Evolutionary conservation across 2,797 vertebrate genomes (phyloP).

Genomic region (Sebastiscus tertius): DNA sequence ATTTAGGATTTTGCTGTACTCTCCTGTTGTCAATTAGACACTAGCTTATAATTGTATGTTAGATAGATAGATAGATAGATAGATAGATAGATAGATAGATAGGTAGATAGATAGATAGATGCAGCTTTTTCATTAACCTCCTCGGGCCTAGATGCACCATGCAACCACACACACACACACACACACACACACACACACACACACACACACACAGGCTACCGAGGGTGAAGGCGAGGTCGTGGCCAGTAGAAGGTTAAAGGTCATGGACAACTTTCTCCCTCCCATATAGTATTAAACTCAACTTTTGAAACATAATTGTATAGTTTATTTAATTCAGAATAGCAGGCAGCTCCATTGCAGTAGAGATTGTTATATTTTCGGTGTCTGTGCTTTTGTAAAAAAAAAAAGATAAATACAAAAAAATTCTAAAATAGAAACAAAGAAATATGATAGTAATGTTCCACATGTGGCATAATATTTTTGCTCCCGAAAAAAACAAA

Average conservation of each 20-base stretch:
- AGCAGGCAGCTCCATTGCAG: neutral
- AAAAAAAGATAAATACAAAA: neutral
- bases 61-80: conserved; percentile 10
- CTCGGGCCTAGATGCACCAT: neutral
- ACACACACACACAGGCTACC: neutral
- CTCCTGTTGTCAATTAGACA: neutral
- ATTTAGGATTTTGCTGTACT: neutral
- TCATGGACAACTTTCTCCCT: conserved; percentile 76
- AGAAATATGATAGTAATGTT: neutral
- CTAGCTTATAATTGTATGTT: neutral
- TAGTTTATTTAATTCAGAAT: neutral
- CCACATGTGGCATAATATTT: neutral
- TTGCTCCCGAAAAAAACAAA: neutral
- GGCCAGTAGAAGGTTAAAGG: conserved; percentile 73
- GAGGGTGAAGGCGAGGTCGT: conserved; percentile 78
- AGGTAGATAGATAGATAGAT: neutral
- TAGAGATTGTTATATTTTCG: neutral
- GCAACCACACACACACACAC: neutral
- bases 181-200: neutral
- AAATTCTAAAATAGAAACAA: neutral
- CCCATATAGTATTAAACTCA: neutral
- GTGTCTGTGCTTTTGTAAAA: neutral
- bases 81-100: neutral
- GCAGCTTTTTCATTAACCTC: neutral
- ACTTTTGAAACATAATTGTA: neutral